phyloP scores from a whole-genome alignment of 2,888 invertebrate genomes.

The Drosophila maculinotata region DNA sequence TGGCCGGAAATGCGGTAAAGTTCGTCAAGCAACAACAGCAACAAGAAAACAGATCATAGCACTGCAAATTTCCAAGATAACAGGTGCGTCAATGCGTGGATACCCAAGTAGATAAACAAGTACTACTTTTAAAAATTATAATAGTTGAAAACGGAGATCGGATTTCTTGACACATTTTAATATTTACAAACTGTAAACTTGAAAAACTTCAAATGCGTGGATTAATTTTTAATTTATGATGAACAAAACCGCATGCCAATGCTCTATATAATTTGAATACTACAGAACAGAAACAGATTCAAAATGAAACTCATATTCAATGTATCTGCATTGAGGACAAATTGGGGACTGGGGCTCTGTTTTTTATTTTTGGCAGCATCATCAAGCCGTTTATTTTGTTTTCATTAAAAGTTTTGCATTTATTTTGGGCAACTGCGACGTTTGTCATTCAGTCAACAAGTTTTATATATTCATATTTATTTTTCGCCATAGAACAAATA shows the following conservation, averaged over 20 bases:
- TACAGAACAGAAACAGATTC: conserved; percentile 9
- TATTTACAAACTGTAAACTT: too few species aligned
- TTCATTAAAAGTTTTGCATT: conserved; percentile 70
- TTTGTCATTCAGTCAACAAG: conserved; percentile 54
- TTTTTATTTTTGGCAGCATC: conserved; percentile 26
- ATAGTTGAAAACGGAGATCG: too few species aligned
- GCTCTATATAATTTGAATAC: conserved; percentile 16
- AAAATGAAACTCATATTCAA: conserved; percentile 21
- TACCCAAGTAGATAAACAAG: conserved; percentile 5
- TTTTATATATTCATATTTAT: conserved; percentile 41
- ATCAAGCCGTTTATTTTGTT: conserved; percentile 53
- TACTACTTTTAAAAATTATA: conserved; percentile 9
- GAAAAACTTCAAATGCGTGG: not conserved
- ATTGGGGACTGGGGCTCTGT: conserved; percentile 10
- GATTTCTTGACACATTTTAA: too few species aligned
- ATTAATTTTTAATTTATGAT: conserved; percentile 10
- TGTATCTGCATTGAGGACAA: conserved; percentile 6
- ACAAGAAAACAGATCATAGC: conserved; percentile 8
- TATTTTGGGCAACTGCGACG: conserved; percentile 48
- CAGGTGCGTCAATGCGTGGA: conserved; percentile 42
- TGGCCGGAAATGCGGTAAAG: conserved; percentile 52
- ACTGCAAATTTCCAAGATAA: conserved; percentile 36
- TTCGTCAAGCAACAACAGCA: conserved; percentile 31
- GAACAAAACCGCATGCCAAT: conserved; percentile 5
- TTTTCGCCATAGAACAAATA: conserved; percentile 36